Evolutionary conservation across 1,140 invertebrate genomes (phyloP), one percentile per base, ranked within the genome.

Genomic region (Paracyclopina nana): DNA sequence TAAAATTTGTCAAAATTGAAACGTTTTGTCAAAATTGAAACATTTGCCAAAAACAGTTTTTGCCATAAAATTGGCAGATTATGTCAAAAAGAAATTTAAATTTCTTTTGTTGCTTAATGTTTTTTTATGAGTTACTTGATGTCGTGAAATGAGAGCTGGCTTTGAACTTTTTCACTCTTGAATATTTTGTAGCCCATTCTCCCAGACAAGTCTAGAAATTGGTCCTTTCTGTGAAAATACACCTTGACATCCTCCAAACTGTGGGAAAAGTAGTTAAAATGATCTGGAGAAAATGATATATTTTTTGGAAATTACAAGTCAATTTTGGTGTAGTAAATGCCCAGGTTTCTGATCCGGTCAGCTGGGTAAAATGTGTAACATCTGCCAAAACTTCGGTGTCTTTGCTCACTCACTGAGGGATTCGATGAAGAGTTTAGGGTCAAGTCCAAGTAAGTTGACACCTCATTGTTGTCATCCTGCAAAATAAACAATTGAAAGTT

Each of bases 361-460:
- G 16, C 22, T 40, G 45, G 45, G 16, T 48, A 28, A 14, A 26
- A 26, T 12, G 45, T 29, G n/a, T n/a, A 48, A 18, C 45, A 48
- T 30, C 27, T 26, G 22, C 45, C 45, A 48, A 48, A 48, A n/a
- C 30, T 48, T 2, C 45, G 45, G 18, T 48, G 45, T 6, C 28
- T 16, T 27, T 48, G 25, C 4, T 26, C 28, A 24, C 14, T 20
- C 5, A 38, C 9, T 2, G 34, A 38, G 9, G 14, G 14, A 8
- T 38, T 20, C 8, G 34, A 16, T 9, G n/a, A 20, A 9, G 20
- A 9, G n/a, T 38, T 38, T 38, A 16, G 34, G 2, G 34, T 9
- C 34, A 38, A n/a, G 3, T 38, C 9, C n/a, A n/a, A n/a, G n/a
- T n/a, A n/a, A n/a, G n/a, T n/a, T n/a, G n/a, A n/a, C n/a, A n/a